Evolutionary conservation across 2,113 vertebrate genomes (phyloP).

Genomic region (Engraulis encrasicolus): DNA sequence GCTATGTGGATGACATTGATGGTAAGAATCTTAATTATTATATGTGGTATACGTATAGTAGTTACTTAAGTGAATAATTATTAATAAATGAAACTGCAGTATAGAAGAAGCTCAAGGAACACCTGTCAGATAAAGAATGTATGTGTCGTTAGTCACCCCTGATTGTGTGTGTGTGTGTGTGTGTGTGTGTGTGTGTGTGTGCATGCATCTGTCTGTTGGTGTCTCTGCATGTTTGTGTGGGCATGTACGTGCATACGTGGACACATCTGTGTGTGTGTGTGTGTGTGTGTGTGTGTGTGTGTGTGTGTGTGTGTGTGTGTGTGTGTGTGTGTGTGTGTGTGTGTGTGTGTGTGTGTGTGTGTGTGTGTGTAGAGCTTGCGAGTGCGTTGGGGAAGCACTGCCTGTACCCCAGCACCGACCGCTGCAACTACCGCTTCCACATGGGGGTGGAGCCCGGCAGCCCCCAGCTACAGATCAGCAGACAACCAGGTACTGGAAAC

Average conservation of each 20-base stretch:
- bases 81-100: too few relatives aligned
- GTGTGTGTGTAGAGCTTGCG: constrained; percentile 53
- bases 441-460: constrained; percentile 57
- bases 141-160: too few relatives aligned
- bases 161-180: background rate
- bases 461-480: constrained; percentile 69
- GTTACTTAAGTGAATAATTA: too few relatives aligned
- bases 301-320: background rate
- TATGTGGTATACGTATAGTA: too few relatives aligned
- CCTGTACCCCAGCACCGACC: constrained; percentile 67
- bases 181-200: background rate
- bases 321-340: background rate
- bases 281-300: constrained; percentile 22
- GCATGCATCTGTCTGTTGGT: constrained; percentile 16
- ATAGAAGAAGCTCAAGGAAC: too few relatives aligned
- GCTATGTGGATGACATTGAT: constrained; percentile 75
- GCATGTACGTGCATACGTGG: too few relatives aligned
- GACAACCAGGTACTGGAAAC: constrained; percentile 72
- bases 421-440: constrained; percentile 71
- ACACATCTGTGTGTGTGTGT: background rate
- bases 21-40: constrained; percentile 68
- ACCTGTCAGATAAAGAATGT: too few relatives aligned
- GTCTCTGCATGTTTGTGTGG: background rate
- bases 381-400: constrained; percentile 63
- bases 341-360: constrained; percentile 4